phyloP scores from a whole-genome alignment of 2,113 vertebrate genomes.

The Vanacampus margaritifer region DNA sequence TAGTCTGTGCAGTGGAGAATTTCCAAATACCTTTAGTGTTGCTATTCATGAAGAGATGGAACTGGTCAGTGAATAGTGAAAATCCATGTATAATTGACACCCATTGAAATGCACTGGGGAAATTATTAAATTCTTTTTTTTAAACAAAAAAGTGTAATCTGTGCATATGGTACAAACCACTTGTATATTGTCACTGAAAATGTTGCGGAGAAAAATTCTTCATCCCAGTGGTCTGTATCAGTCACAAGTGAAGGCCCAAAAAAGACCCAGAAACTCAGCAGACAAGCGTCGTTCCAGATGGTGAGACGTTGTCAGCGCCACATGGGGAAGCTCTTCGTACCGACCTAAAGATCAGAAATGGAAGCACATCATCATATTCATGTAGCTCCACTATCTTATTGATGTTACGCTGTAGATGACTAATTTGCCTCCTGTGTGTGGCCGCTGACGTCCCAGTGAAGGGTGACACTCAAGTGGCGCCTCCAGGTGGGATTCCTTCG shows the following conservation, averaged over 20 bases:
- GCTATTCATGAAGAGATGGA: too few relatives aligned
- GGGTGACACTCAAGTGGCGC: conserved; percentile 75
- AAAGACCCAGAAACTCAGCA: background rate
- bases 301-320: conserved; percentile 72
- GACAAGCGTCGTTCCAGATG: background rate
- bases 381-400: background rate
- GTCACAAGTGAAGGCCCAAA: background rate
- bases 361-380: background rate
- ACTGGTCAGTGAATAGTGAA: too few relatives aligned
- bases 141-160: background rate
- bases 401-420: conserved; percentile 6
- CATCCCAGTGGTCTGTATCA: background rate
- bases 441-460: conserved; percentile 72
- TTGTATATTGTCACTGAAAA: background rate
- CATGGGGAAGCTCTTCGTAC: conserved; percentile 78
- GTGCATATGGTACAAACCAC: background rate
- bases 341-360: conserved; percentile 52
- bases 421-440: conserved; percentile 46
- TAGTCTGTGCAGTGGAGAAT: too few relatives aligned
- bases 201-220: background rate
- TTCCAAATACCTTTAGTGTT: too few relatives aligned
- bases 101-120: too few relatives aligned
- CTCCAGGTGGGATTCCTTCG: conserved; percentile 78
- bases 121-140: too few relatives aligned
- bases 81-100: too few relatives aligned